phyloP scores from a whole-genome alignment of 1,140 invertebrate genomes.

The Magallana gigas region DNA sequence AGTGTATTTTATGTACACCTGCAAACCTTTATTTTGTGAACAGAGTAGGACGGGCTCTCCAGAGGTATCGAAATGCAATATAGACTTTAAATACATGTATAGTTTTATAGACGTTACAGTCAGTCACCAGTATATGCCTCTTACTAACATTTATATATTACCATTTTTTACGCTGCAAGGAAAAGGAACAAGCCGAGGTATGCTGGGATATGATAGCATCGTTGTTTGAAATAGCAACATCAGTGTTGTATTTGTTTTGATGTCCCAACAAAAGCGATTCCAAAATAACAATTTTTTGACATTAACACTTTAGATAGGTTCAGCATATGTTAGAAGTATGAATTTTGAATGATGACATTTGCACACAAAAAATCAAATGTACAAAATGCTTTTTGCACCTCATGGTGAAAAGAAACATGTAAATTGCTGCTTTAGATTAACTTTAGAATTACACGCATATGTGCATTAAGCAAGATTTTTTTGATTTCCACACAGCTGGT shows the following conservation, averaged over 20 bases:
- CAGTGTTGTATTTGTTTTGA: no score
- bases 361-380: no score
- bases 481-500: no score
- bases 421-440: no score
- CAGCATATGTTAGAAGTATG: no score
- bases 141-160: conserved; percentile 7
- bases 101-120: not conserved
- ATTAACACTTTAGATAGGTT: no score
- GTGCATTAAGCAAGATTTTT: no score
- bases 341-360: no score
- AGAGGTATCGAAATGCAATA: not conserved
- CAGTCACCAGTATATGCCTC: not conserved
- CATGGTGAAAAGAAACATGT: no score
- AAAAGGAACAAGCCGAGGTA: conserved; percentile 33
- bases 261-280: not conserved
- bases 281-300: not conserved
- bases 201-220: not conserved
- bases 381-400: no score
- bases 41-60: conserved; percentile 1
- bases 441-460: no score
- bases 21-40: conserved; percentile 1
- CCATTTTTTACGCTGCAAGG: conserved; percentile 29
- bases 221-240: no score
- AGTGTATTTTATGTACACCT: not conserved
- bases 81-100: not conserved